Base-by-base conservation (phyloP, 2,888 invertebrate genomes). In the Ophraella communa region DNA sequence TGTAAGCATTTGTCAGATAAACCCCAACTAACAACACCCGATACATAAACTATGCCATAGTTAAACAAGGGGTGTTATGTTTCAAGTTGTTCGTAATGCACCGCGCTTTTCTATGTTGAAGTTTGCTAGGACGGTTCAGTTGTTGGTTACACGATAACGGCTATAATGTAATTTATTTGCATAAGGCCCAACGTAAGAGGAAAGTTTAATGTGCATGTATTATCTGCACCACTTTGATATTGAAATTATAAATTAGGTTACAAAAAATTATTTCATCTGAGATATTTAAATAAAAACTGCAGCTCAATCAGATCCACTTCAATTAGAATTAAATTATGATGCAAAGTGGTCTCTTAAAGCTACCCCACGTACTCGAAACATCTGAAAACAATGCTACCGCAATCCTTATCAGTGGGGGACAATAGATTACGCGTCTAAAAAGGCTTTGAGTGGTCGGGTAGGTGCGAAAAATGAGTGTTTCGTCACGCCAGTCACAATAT, bases 391-490 rank as follows among this genome's bases (percentile, higher is more conserved):
- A 53, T 47, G 42, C 45, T 39, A n/a, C 58, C 47, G 39, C 42
- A 23, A 27, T 51, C 27, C 17, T 3, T 24, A 51, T 51, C 49
- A 49, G 47, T 33, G 30, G 55, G 59, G 51, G 57, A 51, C 30
- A 52, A 58, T 17, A 54, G 64, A 44, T 52, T 33, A 45, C 24
- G 39, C 54, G 14, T 42, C 56, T 51, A 60, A 67, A 68, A 73
- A 71, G 70, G 69, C 71, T 64, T 70, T 72, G 72, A 74, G 75
- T 74, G 74, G 73, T 70, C 70, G 69, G 66, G 63, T 71, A 75
- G 73, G 74, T 75, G 74, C 65, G 72, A 74, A 74, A 71, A 73
- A 71, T 71, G 66, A 66, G 69, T 68, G 71, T 70, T 71, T 67
- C 71, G 67, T 71, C 71, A 71, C 74, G 72, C 71, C 71, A 64